Base-by-base conservation (phyloP, 2,797 vertebrate genomes). In the Sarcoramphus papa region DNA sequence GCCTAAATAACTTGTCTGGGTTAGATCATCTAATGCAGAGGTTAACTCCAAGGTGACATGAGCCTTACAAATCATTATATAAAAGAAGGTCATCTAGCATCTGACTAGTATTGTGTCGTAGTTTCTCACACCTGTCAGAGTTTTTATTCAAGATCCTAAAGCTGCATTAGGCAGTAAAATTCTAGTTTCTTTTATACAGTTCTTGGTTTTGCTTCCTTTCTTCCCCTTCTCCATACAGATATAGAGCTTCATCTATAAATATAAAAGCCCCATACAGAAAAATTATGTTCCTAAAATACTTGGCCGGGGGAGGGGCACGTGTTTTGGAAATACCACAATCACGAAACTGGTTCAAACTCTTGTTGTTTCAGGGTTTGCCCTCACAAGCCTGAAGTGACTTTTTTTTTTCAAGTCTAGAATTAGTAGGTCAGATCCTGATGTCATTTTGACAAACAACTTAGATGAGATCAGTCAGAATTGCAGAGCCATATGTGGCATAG, bases 91-190 rank as follows among this genome's bases (percentile, higher is more conserved):
- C 30, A 45, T 10, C 35, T 73, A 48, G 30, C 31, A 68, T 27
- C 53, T 23, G 24, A 9, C 23, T 45, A 4, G 16, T 4, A 15
- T 18, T 16, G 18, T 25, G 20, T 37, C 0, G 0, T n/a, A n/a
- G 27, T 33, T 79, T 87, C 45, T 90, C 30, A 45, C 51, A 50
- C 7, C 31, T 67, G 17, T 21, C 30, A 54, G 41, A 60, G 10
- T 22, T 80, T 88, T 59, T 82, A 33, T 59, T 79, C 13, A 10
- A 74, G 35, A 60, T 53, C 15, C 6, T 78, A 62, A 63, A 25
- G 8, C 35, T 83, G 14, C 12, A 6, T 57, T 51, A 43, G 10
- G 14, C 37, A 47, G 48, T 33, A 25, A 76, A 82, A 45, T 37
- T 82, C 16, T 27, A 6, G 20, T 45, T 80, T n/a, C 4, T 65